Percentiles rank a stretch among this genome's conserved stretches.
Conservation (phyloP, 2,797 vertebrate genomes). For the Gymnocypris eckloni region DNA sequence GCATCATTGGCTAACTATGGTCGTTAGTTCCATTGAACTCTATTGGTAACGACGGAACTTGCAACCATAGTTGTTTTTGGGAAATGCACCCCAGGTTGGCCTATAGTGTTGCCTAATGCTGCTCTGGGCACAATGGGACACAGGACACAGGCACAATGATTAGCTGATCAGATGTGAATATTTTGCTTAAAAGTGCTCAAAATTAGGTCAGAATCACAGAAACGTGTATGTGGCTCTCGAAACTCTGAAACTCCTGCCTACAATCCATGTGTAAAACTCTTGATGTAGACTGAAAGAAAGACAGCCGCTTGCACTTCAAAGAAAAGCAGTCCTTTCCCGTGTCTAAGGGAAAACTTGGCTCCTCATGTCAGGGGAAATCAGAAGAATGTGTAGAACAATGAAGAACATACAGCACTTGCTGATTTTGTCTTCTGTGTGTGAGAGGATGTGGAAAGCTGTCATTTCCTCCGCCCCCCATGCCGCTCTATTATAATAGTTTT, state of each 20-base stretch:
- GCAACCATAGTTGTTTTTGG: too few species aligned
- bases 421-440: slow-evolving; percentile 50
- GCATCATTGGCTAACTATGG: too few species aligned
- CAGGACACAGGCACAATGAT: not conserved
- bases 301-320: slow-evolving; percentile 75
- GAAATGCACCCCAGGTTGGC: not conserved
- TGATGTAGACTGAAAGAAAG: slow-evolving; percentile 71
- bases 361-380: slow-evolving; percentile 72
- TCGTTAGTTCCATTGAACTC: too few species aligned
- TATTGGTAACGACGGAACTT: too few species aligned
- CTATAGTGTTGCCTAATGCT: not conserved
- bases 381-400: slow-evolving; percentile 71
- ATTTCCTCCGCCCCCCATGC: slow-evolving; percentile 53
- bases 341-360: slow-evolving; percentile 67
- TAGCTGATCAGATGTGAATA: not conserved
- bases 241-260: slow-evolving; percentile 23
- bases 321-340: slow-evolving; percentile 65
- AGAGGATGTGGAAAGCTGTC: slow-evolving; percentile 59
- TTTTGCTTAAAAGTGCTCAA: not conserved
- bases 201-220: slow-evolving; percentile 53
- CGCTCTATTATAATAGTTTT: slow-evolving; percentile 51
- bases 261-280: slow-evolving; percentile 44
- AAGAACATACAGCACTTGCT: slow-evolving; percentile 58
- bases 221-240: slow-evolving; percentile 34
- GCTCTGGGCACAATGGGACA: not conserved